These are phyloP conservation scores for Bufotes viridis DNA, from an alignment of 2,797 vertebrate genomes.

Conservation along the genomic window DNA sequence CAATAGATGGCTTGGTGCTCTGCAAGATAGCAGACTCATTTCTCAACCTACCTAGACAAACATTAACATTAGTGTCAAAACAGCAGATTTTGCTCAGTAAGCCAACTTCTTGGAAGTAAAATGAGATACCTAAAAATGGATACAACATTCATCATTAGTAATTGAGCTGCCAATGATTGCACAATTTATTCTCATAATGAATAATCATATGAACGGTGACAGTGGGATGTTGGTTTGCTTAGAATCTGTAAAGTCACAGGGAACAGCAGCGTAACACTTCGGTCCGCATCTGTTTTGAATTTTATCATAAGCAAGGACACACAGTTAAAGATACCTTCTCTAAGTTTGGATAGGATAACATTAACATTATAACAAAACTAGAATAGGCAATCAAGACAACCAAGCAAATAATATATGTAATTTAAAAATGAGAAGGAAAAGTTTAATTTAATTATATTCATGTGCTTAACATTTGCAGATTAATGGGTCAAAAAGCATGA, in stretches of 20 bases:
- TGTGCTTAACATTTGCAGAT: neutral
- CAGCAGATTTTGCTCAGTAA: conserved; percentile 49
- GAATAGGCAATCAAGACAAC: neutral
- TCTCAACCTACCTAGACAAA: conserved; percentile 47
- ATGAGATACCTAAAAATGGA: conserved; percentile 53
- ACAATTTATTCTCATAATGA: conserved; percentile 48
- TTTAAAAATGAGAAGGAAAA: neutral
- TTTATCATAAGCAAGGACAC: neutral
- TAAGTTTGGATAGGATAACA: neutral
- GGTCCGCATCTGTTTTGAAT: conserved; percentile 1
- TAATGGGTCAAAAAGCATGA: neutral
- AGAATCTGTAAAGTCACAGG: conserved; percentile 32
- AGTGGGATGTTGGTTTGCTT: conserved; percentile 36
- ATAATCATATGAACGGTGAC: conserved; percentile 35
- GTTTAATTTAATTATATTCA: neutral
- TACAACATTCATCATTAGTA: conserved; percentile 56
- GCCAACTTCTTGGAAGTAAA: conserved; percentile 49
- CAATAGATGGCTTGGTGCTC: conserved; percentile 46
- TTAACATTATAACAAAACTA: neutral
- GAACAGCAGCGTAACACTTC: conserved; percentile 12
- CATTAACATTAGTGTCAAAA: conserved; percentile 58
- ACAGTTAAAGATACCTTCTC: neutral
- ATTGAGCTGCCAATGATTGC: conserved; percentile 49
- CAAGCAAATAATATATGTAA: too few species aligned
- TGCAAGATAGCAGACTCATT: conserved; percentile 48